Evolutionary conservation across 2,888 invertebrate species (phyloP).

Genomic region (Arrhopalites spinosus): DNA sequence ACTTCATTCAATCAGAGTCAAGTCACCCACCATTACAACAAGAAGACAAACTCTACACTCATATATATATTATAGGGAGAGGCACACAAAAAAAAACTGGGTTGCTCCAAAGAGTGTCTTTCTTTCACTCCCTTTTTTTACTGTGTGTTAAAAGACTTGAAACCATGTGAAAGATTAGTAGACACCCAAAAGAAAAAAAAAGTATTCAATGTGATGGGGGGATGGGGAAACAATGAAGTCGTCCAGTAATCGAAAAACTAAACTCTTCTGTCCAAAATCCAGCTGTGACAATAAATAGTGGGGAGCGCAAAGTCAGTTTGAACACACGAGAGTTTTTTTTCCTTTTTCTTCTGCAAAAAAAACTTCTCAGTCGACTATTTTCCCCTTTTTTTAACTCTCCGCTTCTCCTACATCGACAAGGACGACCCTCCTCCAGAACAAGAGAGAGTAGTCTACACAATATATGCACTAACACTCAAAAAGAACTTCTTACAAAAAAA

Average conservation of each 20-base stretch:
- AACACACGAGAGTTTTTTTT: constrained; percentile 28
- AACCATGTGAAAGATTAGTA: neutral
- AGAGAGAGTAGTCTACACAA: constrained; percentile 3
- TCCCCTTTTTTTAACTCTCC: neutral
- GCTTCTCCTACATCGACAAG: constrained; percentile 20
- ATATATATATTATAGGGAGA: neutral
- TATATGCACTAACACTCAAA: constrained; percentile 15
- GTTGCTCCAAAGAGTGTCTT: neutral
- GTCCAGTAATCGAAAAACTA: constrained; percentile 31
- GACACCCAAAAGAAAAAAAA: neutral
- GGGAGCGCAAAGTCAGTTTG: constrained; percentile 28
- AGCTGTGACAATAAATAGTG: constrained; percentile 43
- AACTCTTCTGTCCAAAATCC: constrained; percentile 35
- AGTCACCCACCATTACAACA: neutral
- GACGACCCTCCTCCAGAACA: constrained; percentile 3
- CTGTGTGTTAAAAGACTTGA: neutral
- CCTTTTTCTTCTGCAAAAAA: constrained; percentile 2
- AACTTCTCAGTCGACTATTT: neutral
- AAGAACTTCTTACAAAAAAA: no score
- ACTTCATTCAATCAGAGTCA: neutral
- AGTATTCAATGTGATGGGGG: constrained; percentile 2
- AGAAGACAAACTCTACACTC: no score
- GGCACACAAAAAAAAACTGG: no score
- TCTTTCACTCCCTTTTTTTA: neutral
- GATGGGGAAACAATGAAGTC: constrained; percentile 32